phyloP scores from a whole-genome alignment of 2,113 vertebrate species.

The Myotis yumanensis region DNA sequence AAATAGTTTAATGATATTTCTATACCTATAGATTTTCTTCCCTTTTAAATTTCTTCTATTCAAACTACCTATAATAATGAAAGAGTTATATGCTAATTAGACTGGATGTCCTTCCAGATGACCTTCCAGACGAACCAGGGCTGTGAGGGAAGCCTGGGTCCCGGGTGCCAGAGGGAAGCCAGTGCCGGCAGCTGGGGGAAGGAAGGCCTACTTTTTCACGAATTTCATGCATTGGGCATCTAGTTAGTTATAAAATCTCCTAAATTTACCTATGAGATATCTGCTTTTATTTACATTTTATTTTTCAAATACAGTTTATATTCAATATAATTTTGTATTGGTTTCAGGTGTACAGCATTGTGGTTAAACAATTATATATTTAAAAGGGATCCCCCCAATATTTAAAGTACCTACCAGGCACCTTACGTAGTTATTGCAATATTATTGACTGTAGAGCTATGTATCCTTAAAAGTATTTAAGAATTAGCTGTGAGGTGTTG shows the following conservation, averaged over 20 bases:
- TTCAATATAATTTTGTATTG: not conserved
- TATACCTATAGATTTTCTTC: not conserved
- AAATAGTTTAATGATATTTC: not conserved
- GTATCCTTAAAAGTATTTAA: not conserved
- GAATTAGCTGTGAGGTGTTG: not conserved
- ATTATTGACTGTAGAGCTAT: not conserved
- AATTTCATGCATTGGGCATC: too few species aligned
- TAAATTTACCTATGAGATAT: not conserved
- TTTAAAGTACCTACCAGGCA: not conserved
- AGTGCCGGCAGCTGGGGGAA: too few species aligned
- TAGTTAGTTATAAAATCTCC: not conserved
- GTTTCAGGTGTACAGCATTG: not conserved
- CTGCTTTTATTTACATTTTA: not conserved
- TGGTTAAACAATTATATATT: not conserved
- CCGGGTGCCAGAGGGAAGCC: too few species aligned
- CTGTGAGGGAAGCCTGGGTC: too few species aligned
- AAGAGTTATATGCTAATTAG: too few species aligned
- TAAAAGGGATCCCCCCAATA: not conserved
- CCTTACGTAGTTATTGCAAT: not conserved
- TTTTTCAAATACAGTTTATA: not conserved
- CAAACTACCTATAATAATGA: not conserved
- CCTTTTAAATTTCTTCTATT: not conserved
- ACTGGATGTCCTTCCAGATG: too few species aligned
- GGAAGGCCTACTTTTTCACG: too few species aligned
- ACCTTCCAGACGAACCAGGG: too few species aligned